These are phyloP conservation scores for Megalops atlanticus DNA, from an alignment of 2,113 vertebrate species.

Conservation along the genomic window DNA sequence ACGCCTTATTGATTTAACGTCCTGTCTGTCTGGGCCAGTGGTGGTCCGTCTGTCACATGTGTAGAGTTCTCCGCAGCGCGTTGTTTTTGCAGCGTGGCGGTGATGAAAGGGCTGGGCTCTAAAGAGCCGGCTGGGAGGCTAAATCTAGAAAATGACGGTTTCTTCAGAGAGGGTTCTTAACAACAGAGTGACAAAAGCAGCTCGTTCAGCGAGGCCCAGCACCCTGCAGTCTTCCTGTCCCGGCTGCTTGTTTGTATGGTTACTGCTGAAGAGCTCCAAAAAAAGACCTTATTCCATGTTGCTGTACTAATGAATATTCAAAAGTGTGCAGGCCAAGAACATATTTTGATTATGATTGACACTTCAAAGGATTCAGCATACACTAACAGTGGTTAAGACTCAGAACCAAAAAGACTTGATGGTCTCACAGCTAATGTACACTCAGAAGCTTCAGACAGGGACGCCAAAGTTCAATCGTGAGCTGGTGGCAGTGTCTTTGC, in stretches of 20 bases:
- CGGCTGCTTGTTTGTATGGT: not conserved
- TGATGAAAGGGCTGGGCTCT: not conserved
- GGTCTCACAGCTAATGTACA: not conserved
- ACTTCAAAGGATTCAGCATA: not conserved
- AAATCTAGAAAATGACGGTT: slow-evolving; percentile 1
- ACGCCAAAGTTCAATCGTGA: slow-evolving; percentile 8
- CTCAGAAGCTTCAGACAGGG: not conserved
- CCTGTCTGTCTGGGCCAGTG: not conserved
- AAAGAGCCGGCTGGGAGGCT: not conserved
- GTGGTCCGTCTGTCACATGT: slow-evolving; percentile 9
- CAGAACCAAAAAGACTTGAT: not conserved
- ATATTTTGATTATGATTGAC: not conserved
- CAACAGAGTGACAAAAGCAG: not conserved
- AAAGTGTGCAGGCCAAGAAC: not conserved
- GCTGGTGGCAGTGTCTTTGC: not conserved
- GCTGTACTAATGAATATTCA: not conserved
- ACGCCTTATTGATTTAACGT: slow-evolving; percentile 1
- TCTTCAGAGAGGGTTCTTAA: not conserved
- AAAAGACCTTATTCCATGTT: not conserved
- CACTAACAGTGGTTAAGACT: slow-evolving; percentile 1
- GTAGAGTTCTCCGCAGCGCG: not conserved
- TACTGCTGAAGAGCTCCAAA: not conserved
- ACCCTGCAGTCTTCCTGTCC: not conserved
- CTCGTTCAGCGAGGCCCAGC: not conserved
- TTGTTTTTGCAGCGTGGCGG: not conserved